Percentiles rank a stretch among this genome's conserved stretches.
Conservation (phyloP, 2,888 invertebrate genomes). For the Autographa pulchrina region DNA sequence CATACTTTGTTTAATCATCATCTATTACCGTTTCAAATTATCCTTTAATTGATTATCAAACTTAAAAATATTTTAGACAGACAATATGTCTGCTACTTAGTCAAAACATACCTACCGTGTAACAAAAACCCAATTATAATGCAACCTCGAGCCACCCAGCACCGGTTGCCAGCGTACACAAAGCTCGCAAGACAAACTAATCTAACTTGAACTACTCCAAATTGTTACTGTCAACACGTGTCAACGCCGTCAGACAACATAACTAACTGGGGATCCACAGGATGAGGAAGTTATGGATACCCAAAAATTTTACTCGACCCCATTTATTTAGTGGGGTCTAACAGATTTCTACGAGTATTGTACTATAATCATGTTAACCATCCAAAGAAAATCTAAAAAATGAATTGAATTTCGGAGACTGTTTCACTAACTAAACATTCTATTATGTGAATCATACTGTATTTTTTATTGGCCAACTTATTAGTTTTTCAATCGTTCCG, state of each 20-base stretch:
- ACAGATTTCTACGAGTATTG: too few species aligned
- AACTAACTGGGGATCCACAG: slow-evolving; percentile 1
- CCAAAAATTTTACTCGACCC: neutral
- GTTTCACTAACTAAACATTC: too few species aligned
- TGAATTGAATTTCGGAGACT: too few species aligned
- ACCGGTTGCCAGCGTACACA: neutral
- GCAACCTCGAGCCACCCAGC: neutral
- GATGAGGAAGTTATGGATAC: neutral
- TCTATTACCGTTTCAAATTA: too few species aligned
- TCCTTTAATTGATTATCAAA: neutral
- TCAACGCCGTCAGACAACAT: slow-evolving; percentile 2
- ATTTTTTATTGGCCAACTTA: too few species aligned
- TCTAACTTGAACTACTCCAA: slow-evolving; percentile 9
- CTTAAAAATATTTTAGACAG: neutral
- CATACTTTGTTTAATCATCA: too few species aligned
- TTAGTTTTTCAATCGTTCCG: too few species aligned
- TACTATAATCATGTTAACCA: too few species aligned
- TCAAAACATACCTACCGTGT: neutral
- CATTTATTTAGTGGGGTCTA: neutral
- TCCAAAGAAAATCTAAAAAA: too few species aligned
- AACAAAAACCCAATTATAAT: slow-evolving; percentile 8
- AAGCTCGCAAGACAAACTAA: slow-evolving; percentile 6
- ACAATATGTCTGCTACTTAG: neutral
- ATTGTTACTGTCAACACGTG: slow-evolving; percentile 10
- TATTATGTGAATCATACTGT: too few species aligned